Conservation (phyloP, 1,140 invertebrate species). For the Bombus pyrosoma region DNA sequence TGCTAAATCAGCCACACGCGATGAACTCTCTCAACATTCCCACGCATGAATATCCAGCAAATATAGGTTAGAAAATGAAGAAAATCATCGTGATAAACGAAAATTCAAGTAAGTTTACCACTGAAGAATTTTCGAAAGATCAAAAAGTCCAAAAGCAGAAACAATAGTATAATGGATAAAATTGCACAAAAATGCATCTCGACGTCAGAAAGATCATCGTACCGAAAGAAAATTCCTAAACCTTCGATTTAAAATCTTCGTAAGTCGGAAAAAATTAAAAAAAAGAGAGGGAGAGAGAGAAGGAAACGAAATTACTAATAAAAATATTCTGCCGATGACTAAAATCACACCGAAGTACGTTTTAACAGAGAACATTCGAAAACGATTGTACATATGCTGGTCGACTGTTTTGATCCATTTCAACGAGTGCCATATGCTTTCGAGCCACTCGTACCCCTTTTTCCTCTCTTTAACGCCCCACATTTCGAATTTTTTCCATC, state of each 20-base stretch:
- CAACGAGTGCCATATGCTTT: neutral
- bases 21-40: neutral
- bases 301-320: no score
- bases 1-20: neutral
- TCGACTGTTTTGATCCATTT: neutral
- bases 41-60: no score
- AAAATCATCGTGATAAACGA: neutral
- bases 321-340: neutral
- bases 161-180: no score
- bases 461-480: neutral
- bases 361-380: neutral
- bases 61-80: neutral
- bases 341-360: neutral
- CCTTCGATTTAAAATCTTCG: no score
- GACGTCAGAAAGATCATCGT: no score
- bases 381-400: neutral
- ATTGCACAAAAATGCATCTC: no score
- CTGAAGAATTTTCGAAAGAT: no score
- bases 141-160: no score
- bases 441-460: conserved; percentile 3
- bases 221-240: no score
- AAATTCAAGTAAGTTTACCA: neutral
- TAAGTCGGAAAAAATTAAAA: neutral
- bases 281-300: neutral
- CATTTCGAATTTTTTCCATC: neutral